These are phyloP conservation scores for Naja naja DNA, from an alignment of 2,113 vertebrate species.

Conservation along the genomic window DNA sequence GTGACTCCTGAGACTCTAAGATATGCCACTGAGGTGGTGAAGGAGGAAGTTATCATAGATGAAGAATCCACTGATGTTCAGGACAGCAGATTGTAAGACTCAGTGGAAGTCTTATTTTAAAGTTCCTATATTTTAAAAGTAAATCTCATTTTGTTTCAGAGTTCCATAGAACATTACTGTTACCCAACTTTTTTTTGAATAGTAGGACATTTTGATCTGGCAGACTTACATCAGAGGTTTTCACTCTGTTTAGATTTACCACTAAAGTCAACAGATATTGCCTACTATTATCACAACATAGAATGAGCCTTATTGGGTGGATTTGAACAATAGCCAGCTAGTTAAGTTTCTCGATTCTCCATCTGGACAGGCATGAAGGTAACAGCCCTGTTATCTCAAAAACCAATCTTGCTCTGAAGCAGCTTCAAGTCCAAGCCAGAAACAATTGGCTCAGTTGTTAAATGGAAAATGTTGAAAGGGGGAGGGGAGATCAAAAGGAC, in stretches of 20 bases:
- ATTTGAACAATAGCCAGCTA: not conserved
- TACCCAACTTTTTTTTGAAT: not conserved
- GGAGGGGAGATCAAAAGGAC: not conserved
- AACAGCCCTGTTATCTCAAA: not conserved
- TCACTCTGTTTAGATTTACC: not conserved
- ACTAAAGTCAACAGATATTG: not conserved
- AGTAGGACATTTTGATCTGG: not conserved
- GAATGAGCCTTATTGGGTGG: not conserved
- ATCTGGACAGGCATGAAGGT: not conserved
- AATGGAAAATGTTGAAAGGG: not conserved
- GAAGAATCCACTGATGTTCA: slow-evolving; percentile 4
- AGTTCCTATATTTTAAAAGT: not conserved
- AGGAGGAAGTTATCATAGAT: not conserved
- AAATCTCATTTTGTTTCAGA: not conserved
- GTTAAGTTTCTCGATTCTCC: not conserved
- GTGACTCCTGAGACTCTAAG: not conserved
- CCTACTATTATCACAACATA: not conserved
- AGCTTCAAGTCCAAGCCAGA: not conserved
- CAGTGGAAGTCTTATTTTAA: not conserved
- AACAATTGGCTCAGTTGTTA: not conserved
- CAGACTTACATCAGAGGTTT: not conserved
- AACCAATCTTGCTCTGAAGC: not conserved
- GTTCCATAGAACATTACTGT: not conserved
- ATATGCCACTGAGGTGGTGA: not conserved
- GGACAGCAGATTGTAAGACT: slow-evolving; percentile 50